Conservation (phyloP, 2,888 invertebrate species). For the Drosophila phalerata region DNA sequence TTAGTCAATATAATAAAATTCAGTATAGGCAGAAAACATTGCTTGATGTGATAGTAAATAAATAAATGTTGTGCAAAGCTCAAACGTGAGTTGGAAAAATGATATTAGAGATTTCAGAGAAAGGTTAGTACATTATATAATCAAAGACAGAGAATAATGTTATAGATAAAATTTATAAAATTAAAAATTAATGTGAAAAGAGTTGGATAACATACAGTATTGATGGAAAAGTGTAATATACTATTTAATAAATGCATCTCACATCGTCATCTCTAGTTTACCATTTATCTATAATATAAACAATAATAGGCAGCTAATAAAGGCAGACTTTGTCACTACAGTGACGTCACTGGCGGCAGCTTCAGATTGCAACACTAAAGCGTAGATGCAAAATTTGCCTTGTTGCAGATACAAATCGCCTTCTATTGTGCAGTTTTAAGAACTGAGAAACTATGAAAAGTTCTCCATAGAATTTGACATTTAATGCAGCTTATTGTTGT, state of each 20-base stretch:
- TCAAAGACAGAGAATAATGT: no score
- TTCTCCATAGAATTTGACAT: conserved; percentile 50
- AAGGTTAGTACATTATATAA: no score
- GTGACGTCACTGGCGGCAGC: conserved; percentile 48
- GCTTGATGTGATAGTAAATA: no score
- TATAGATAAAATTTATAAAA: no score
- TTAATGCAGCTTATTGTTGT: conserved; percentile 22
- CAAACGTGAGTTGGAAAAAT: no score
- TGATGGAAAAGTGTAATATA: not conserved
- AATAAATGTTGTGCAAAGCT: no score
- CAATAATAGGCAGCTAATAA: conserved; percentile 17
- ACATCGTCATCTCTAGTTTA: conserved; percentile 16
- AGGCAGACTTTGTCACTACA: conserved; percentile 16
- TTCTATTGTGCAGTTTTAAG: conserved; percentile 12
- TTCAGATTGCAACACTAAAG: conserved; percentile 38
- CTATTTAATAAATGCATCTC: not conserved
- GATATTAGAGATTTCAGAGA: no score
- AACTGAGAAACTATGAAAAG: conserved; percentile 11
- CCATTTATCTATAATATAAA: conserved; percentile 6
- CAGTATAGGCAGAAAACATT: not conserved
- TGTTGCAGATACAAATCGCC: conserved; percentile 16
- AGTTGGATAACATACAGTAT: not conserved
- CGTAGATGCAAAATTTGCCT: conserved; percentile 19
- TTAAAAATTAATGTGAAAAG: not conserved
- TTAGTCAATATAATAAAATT: conserved; percentile 14